Conservation (phyloP, 2,797 vertebrate species). For the Betta splendens region DNA sequence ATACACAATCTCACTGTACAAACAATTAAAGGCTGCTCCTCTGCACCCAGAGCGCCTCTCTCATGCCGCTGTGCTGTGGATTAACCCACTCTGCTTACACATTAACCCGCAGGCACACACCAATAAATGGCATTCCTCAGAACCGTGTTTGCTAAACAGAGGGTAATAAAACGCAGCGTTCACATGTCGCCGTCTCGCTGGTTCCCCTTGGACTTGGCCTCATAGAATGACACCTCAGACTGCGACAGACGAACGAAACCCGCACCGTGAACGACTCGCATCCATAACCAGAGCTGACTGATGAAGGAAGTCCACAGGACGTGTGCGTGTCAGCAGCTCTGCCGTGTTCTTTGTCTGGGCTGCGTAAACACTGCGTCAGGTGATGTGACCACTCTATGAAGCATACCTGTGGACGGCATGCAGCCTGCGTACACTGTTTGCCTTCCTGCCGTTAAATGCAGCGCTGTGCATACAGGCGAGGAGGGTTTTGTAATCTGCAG, state of each 20-base stretch:
- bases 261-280: too few relatives aligned
- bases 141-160: constrained; percentile 45
- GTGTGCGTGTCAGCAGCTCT: constrained; percentile 5
- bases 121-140: constrained; percentile 65
- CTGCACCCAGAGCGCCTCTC: constrained; percentile 65
- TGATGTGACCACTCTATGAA: constrained; percentile 33
- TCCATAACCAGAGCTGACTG: too few relatives aligned
- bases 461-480: constrained; percentile 37
- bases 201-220: constrained; percentile 55
- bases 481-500: constrained; percentile 45
- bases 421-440: constrained; percentile 19
- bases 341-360: constrained; percentile 19
- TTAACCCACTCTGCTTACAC: constrained; percentile 68
- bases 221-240: constrained; percentile 9
- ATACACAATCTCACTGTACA: constrained; percentile 75
- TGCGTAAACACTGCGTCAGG: constrained; percentile 41
- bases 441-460: constrained; percentile 32
- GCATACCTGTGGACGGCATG: constrained; percentile 26
- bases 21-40: constrained; percentile 76
- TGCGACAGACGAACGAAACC: background rate
- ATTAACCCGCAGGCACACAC: constrained; percentile 57
- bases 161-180: constrained; percentile 41
- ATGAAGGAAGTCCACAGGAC: constrained; percentile 15
- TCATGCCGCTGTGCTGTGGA: constrained; percentile 60
- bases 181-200: constrained; percentile 23